phyloP scores from a whole-genome alignment of 2,797 vertebrate genomes.

The Anguilla pacifica region DNA sequence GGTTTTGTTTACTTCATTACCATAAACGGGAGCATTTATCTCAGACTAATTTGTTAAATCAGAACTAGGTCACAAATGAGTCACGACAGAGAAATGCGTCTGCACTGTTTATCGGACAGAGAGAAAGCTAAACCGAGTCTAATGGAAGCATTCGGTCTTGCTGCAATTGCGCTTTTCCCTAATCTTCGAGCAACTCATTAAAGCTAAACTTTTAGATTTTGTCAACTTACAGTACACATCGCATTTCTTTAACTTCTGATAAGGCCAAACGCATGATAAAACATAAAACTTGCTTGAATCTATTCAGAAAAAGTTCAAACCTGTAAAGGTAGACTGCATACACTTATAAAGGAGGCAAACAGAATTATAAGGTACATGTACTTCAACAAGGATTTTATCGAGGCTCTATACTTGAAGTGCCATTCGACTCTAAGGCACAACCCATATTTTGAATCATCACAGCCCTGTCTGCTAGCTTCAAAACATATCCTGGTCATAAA shows the following conservation, averaged over 20 bases:
- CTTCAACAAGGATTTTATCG: not conserved
- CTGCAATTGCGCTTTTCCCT: not conserved
- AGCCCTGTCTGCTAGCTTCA: not conserved
- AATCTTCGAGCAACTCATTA: not conserved
- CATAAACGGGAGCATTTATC: not conserved
- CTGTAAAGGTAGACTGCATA: not conserved
- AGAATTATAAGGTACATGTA: not conserved
- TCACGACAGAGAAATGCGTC: not conserved
- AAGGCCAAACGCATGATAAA: not conserved
- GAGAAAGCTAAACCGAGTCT: not conserved
- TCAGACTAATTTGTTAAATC: constrained; percentile 8
- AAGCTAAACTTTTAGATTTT: not conserved
- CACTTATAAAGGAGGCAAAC: not conserved
- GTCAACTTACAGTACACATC: not conserved
- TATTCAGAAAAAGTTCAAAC: not conserved
- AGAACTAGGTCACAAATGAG: constrained; percentile 13
- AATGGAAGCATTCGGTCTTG: not conserved
- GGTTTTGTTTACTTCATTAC: not conserved
- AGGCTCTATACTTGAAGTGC: not conserved
- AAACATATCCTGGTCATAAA: not conserved
- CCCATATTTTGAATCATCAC: not conserved
- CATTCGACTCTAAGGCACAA: not conserved
- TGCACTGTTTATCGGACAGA: not conserved
- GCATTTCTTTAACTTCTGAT: not conserved
- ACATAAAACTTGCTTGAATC: not conserved